Conservation (phyloP, 2,888 invertebrate genomes). For the Dicranocentrus wangi region DNA sequence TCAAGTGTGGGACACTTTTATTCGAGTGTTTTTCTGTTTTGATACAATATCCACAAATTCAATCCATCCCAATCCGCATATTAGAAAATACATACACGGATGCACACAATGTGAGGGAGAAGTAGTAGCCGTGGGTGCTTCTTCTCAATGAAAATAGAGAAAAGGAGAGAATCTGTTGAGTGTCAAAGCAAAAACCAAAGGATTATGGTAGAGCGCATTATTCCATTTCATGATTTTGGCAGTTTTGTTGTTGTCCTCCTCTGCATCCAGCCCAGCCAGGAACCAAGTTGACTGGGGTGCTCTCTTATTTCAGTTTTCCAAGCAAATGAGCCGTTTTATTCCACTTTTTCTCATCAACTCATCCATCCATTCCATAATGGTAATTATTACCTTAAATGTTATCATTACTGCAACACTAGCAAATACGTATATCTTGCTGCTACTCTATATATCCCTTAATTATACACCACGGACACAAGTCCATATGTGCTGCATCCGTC, state of each 20-base stretch:
- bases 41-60: conserved; percentile 12
- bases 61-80: not conserved
- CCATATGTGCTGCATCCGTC: too few relatives aligned
- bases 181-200: conserved; percentile 58
- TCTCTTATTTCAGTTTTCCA: conserved; percentile 19
- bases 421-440: conserved; percentile 23
- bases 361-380: conserved; percentile 33
- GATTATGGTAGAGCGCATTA: conserved; percentile 28
- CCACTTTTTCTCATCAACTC: conserved; percentile 29
- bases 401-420: conserved; percentile 59
- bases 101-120: not conserved
- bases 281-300: too few relatives aligned
- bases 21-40: conserved; percentile 15
- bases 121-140: conserved; percentile 6
- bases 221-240: too few relatives aligned
- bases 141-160: conserved; percentile 1
- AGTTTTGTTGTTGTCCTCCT: too few relatives aligned
- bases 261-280: not conserved
- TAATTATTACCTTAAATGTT: conserved; percentile 58
- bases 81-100: not conserved
- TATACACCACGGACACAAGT: not conserved
- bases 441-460: not conserved
- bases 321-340: conserved; percentile 54
- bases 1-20: conserved; percentile 48
- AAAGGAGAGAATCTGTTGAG: conserved; percentile 43